Evolutionary conservation across 2,888 invertebrate species (phyloP), one percentile per base, ranked within the genome.

Genomic region (Petrophora chlorosata): DNA sequence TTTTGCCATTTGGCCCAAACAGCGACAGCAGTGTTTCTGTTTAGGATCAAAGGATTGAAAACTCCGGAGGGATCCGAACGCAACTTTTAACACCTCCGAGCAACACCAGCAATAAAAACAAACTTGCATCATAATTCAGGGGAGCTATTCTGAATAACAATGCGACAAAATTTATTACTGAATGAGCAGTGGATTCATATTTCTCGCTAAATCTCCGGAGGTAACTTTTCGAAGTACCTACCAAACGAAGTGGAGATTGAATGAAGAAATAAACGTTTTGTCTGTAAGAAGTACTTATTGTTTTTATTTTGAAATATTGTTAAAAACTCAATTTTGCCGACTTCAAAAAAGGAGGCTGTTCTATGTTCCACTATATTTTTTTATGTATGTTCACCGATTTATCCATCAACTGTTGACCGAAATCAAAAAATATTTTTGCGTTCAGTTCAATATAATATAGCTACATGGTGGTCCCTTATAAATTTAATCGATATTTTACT

Each of bases 81-180:
- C 12, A 29, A 36, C 43, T 44, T 42, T 44, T 36, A 48, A 45
- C 34, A 26, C 45, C 30, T 42, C 39, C 9, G 14, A 44, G 15
- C 25, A 36, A 30, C 30, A 65, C 61, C 58, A 62, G 63, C 62
- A 67, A 73, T 72, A 74, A 72, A 73, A 76, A 75, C 70, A 73
- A 79, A 79, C 69, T 79, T 78, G 61, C 65, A 59, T 67, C 69
- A 73, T 77, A 73, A 76, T 70, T 78, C 71, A 74, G 62, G 63
- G 30, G 56, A 63, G 60, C 63, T 51, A 60, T 63, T 67, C 67
- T 68, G 75, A 80, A 79, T 78, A 77, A 75, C 67, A 79, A 80
- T 75, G 67, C 58, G 60, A 65, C 60, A 55, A 68, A 76, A 78
- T 80, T 73, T 79, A 76, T 75, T 71, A 65, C 69, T 65, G 64